Conservation (phyloP, 2,888 invertebrate genomes). For the Odontomyia ornata region DNA sequence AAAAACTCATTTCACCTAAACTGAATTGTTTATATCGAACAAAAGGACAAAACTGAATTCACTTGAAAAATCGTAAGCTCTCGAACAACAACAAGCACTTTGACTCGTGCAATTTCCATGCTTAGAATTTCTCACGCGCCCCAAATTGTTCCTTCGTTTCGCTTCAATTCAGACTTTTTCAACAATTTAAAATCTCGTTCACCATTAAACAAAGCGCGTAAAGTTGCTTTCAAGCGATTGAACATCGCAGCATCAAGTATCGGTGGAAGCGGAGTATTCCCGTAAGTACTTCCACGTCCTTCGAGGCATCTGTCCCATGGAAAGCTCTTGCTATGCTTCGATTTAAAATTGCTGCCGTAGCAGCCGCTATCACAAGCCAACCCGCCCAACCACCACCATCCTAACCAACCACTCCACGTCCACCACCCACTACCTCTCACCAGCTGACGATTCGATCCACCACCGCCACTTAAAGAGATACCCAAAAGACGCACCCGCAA, state of each 20-base stretch:
- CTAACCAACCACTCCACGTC: not conserved
- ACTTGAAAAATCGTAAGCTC: not conserved
- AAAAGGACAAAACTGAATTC: not conserved
- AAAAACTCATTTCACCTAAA: too few relatives aligned
- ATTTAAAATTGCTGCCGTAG: constrained; percentile 15
- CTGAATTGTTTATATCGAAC: too few relatives aligned
- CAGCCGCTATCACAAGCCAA: not conserved
- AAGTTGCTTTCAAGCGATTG: constrained; percentile 23
- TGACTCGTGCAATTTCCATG: not conserved
- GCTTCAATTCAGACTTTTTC: constrained; percentile 14
- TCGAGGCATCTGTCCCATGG: constrained; percentile 19
- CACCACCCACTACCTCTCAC: too few relatives aligned
- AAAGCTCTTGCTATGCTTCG: not conserved
- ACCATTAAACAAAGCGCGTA: constrained; percentile 35
- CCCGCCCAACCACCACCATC: not conserved
- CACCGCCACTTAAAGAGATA: constrained; percentile 26
- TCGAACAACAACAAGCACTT: not conserved
- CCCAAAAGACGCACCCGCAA: constrained; percentile 37
- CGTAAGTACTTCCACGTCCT: not conserved
- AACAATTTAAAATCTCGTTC: constrained; percentile 33
- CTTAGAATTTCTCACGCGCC: not conserved
- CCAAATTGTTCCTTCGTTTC: constrained; percentile 16
- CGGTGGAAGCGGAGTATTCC: constrained; percentile 1
- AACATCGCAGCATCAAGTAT: constrained; percentile 7
- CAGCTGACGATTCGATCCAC: too few relatives aligned